Evolutionary conservation across 2,888 invertebrate species (phyloP).

Genomic region (Norana najaformis): DNA sequence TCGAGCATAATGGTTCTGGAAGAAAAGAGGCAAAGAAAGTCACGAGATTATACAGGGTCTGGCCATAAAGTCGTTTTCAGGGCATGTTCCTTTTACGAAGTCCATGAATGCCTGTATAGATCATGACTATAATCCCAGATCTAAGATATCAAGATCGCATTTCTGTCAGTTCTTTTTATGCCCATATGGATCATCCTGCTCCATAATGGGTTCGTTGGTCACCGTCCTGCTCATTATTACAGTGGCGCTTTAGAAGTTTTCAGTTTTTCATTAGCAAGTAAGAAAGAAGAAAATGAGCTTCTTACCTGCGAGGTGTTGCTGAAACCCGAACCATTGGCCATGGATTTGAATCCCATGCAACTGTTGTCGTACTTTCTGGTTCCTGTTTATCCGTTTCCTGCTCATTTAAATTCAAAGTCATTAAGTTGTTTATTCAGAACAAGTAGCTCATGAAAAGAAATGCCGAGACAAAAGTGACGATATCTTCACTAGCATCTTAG

Average conservation of each 20-base stretch:
- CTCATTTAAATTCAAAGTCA: too few species aligned
- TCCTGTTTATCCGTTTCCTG: neutral
- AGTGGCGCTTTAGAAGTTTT: neutral
- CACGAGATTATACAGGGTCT: too few species aligned
- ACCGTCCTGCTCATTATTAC: neutral
- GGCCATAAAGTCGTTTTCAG: too few species aligned
- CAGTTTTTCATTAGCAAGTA: neutral
- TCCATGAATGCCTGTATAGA: too few species aligned
- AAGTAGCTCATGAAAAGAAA: neutral
- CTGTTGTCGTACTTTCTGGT: neutral
- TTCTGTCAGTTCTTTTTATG: neutral
- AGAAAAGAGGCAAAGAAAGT: too few species aligned
- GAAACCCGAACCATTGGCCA: neutral
- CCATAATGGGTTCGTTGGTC: neutral
- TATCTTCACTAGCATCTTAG: neutral
- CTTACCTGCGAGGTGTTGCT: neutral
- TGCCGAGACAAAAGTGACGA: neutral
- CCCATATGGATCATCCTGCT: neutral
- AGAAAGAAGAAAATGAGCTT: neutral
- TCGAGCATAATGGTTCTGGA: too few species aligned
- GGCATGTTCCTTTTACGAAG: too few species aligned
- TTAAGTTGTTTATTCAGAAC: neutral
- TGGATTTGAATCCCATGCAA: neutral
- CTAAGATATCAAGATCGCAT: too few species aligned
- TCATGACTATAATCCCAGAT: too few species aligned